phyloP scores from a whole-genome alignment of 2,888 invertebrate species.

The Apamea anceps region DNA sequence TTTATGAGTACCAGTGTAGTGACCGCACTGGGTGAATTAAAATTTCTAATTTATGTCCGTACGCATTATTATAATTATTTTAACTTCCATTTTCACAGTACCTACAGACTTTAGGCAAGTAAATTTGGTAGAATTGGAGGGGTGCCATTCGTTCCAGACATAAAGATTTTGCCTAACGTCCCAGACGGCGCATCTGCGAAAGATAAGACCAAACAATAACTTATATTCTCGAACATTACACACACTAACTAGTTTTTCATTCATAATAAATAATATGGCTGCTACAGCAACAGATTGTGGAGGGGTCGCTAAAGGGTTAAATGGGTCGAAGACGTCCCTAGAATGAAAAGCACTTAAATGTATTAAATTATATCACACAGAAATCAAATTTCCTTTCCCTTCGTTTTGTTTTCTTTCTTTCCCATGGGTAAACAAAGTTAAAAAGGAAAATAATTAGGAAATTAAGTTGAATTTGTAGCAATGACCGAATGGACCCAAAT shows the following conservation, averaged over 20 bases:
- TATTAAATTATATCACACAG: constrained; percentile 9
- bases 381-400: constrained; percentile 12
- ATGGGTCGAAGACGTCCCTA: constrained; percentile 9
- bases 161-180: constrained; percentile 9
- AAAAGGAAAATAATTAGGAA: constrained; percentile 29
- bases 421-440: constrained; percentile 22
- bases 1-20: constrained; percentile 22
- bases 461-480: constrained; percentile 20
- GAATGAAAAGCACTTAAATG: constrained; percentile 6
- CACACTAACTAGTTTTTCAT: constrained; percentile 25
- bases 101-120: neutral
- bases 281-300: constrained; percentile 21
- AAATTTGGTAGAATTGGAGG: neutral
- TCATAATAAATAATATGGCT: constrained; percentile 19
- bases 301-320: constrained; percentile 24
- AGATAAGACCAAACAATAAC: constrained; percentile 17
- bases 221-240: constrained; percentile 23
- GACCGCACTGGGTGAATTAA: constrained; percentile 28
- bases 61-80: constrained; percentile 4
- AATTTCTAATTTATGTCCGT: constrained; percentile 22
- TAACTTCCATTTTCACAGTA: neutral
- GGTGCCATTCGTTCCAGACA: constrained; percentile 22
- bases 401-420: constrained; percentile 9
- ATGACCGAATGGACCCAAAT: constrained; percentile 21
- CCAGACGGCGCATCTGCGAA: constrained; percentile 27